Evolutionary conservation across 2,888 invertebrate genomes (phyloP).

Genomic region (Tetragonisca angustula): DNA sequence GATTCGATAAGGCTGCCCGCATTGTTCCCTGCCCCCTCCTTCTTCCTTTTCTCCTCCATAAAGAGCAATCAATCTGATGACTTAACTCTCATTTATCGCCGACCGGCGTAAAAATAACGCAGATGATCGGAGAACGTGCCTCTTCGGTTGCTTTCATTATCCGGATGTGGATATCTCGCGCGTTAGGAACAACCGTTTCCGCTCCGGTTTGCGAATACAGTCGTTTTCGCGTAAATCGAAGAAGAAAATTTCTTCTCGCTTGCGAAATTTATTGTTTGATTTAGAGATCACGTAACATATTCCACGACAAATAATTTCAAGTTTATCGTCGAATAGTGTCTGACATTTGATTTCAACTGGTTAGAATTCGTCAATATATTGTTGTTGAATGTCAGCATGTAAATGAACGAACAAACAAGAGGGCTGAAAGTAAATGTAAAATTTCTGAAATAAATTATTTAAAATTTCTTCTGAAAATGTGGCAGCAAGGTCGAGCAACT

Average conservation of each 20-base stretch:
- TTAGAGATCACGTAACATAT: not conserved
- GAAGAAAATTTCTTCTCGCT: not conserved
- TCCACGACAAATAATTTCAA: not conserved
- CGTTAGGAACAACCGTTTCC: constrained; percentile 17
- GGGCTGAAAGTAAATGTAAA: too few species aligned
- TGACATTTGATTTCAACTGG: not conserved
- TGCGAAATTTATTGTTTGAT: not conserved
- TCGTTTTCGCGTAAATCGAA: not conserved
- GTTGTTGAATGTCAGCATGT: too few species aligned
- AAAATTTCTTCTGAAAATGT: too few species aligned
- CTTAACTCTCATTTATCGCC: constrained; percentile 56
- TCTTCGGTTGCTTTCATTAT: constrained; percentile 29
- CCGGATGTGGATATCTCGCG: constrained; percentile 12
- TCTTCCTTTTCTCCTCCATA: constrained; percentile 7
- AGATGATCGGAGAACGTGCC: constrained; percentile 32
- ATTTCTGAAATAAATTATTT: too few species aligned
- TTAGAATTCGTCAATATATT: too few species aligned
- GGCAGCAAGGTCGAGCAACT: too few species aligned
- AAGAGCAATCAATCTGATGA: constrained; percentile 64
- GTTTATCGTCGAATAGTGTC: too few species aligned
- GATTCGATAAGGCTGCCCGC: constrained; percentile 72
- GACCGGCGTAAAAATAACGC: constrained; percentile 53
- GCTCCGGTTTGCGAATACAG: not conserved
- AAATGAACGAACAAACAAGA: too few species aligned
- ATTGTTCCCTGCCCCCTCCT: constrained; percentile 61